Evolutionary conservation across 2,113 vertebrate species (phyloP).

Genomic region (Alethe diademata): DNA sequence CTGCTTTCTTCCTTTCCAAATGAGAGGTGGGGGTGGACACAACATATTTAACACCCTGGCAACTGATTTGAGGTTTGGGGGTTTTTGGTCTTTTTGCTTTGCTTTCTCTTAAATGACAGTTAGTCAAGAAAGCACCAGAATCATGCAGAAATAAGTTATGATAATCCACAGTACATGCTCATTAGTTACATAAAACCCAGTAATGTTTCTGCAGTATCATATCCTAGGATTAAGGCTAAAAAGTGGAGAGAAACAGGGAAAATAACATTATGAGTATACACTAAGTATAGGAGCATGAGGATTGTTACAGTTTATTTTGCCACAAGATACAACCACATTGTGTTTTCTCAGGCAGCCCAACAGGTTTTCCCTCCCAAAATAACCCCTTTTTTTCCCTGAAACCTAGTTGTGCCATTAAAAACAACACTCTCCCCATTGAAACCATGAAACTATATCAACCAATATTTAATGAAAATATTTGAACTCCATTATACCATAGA

Average conservation of each 20-base stretch:
- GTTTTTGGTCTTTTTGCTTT: background rate
- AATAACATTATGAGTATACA: background rate
- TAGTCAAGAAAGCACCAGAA: background rate
- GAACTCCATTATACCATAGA: background rate
- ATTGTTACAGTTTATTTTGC: background rate
- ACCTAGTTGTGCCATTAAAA: background rate
- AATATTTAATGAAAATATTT: background rate
- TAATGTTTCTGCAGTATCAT: background rate
- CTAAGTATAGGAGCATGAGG: background rate
- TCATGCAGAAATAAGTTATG: fast-evolving
- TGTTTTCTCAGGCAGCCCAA: background rate
- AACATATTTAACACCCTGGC: background rate
- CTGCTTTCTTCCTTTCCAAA: background rate
- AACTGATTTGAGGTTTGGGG: background rate
- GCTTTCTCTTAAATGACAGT: background rate
- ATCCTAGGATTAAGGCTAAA: background rate
- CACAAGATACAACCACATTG: background rate
- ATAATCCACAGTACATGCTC: background rate
- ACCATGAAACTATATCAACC: background rate
- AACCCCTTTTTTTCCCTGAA: background rate
- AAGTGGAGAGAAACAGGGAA: background rate
- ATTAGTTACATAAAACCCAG: background rate
- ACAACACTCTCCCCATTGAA: background rate
- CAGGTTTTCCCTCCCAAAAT: background rate
- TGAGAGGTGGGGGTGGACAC: background rate